Evolutionary conservation across 2,888 invertebrate genomes (phyloP), one percentile per base, ranked within the genome.

Genomic region (Tenthredo notha): DNA sequence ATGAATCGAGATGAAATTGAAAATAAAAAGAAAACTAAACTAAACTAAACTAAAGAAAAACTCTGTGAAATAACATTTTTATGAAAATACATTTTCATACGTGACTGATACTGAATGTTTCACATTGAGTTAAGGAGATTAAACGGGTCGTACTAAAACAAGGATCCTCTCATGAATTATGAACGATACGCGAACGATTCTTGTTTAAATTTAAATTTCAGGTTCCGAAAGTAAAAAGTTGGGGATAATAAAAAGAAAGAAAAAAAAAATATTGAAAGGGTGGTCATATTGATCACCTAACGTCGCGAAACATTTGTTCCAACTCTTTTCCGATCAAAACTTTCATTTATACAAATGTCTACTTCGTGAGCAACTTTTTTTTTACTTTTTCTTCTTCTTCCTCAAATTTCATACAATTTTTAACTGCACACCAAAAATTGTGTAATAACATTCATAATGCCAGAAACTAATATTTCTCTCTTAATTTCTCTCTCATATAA

Each of bases 161-260:
- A 43, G 72, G 25, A 74, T 43, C n/a, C 72, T 21, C 43, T 43
- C 72, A 43, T 43, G 72, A 74, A 74, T 74, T 74, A 43, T 74
- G n/a, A 74, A 74, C 72, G 72, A 74, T 40, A 40, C 21, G 21
- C n/a, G n/a, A 74, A n/a, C 40, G 43, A 74, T 43, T 74, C 43
- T 33, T 18, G 40, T 74, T 43, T 21, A 21, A 74, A 74, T 74
- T 43, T 21, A 21, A 74, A 43, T 74, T 74, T 29, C 7, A 12
- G 21, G 5, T 43, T 21, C 2, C 10, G 3, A 74, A 25, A 33
- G 18, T 33, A 15, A 15, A 43, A 74, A 74, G 18, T 74, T 43
- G 10, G 9, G 70, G 33, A 12, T 10, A 0, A 15, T 29, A 67
- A 29, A 61, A 25, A 65, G 29, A 29, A 15, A 65, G 29, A 10